Percentiles rank a stretch among this genome's conserved stretches.
Conservation (phyloP, 2,888 invertebrate genomes). For the Sympetrum striolatum region DNA sequence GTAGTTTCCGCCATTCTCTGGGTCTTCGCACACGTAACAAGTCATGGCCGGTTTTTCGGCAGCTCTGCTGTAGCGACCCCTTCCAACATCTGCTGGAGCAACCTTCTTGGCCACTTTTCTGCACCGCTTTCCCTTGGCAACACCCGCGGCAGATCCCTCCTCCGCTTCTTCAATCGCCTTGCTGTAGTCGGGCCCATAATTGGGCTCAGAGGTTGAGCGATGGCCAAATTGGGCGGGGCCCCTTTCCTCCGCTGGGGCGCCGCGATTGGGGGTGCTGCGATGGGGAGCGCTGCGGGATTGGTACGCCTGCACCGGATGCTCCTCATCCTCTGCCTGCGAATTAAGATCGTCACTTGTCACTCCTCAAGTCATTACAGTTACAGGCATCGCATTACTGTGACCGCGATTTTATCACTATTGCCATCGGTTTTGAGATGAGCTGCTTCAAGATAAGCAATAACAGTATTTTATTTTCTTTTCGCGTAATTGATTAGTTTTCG, state of each 20-base stretch:
- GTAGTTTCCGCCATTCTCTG: conserved; percentile 76
- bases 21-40: conserved; percentile 71
- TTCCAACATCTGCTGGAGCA: conserved; percentile 52
- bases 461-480: no score
- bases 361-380: no score
- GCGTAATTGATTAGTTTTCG: background rate
- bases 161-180: conserved; percentile 48
- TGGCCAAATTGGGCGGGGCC: background rate
- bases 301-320: background rate
- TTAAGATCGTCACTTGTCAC: background rate
- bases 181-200: conserved; percentile 9
- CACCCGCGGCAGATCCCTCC: conserved; percentile 48
- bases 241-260: background rate
- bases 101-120: conserved; percentile 53
- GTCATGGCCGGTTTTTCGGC: conserved; percentile 56
- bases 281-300: background rate
- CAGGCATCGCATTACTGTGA: no score
- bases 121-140: conserved; percentile 52
- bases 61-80: conserved; percentile 53
- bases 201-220: background rate
- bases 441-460: no score
- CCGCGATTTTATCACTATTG: no score
- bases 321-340: background rate
- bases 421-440: no score
- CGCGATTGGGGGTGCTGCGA: background rate